Percentiles rank a stretch among this genome's conserved stretches.
Evolutionary conservation across 1,140 invertebrate species (phyloP).

Genomic region (Drosophila repleta): DNA sequence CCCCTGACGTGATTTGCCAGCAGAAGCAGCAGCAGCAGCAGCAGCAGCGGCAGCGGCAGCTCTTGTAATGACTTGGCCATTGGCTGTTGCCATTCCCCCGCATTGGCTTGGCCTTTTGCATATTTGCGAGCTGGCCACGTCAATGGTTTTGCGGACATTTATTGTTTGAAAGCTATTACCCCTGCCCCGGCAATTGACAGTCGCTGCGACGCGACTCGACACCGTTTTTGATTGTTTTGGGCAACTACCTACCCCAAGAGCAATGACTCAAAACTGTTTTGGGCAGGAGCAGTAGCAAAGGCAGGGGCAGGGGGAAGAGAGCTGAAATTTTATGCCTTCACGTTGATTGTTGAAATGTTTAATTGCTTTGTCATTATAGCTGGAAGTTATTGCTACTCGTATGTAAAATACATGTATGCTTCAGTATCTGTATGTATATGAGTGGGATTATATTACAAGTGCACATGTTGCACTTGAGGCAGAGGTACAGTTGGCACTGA

Average conservation of each 20-base stretch:
- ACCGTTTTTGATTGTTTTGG: constrained; percentile 81
- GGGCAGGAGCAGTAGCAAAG: no score
- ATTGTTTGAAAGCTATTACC: constrained; percentile 84
- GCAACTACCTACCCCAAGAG: constrained; percentile 37
- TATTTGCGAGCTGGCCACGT: constrained; percentile 69
- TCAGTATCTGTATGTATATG: neutral
- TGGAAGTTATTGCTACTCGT: constrained; percentile 76
- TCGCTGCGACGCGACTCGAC: constrained; percentile 64
- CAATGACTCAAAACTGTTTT: neutral
- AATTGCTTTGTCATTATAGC: constrained; percentile 81
- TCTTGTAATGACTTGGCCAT: constrained; percentile 72
- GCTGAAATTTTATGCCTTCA: constrained; percentile 52
- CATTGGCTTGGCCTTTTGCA: constrained; percentile 48
- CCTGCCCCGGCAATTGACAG: constrained; percentile 61
- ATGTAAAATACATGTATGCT: constrained; percentile 17
- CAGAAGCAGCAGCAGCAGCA: neutral
- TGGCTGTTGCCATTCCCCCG: constrained; percentile 42
- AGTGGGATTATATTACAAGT: constrained; percentile 1
- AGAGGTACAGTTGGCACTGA: constrained; percentile 34
- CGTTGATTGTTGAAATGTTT: constrained; percentile 73
- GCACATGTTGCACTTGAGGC: constrained; percentile 24
- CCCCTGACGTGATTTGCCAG: constrained; percentile 44
- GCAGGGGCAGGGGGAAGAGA: neutral
- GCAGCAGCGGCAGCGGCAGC: constrained; percentile 6
- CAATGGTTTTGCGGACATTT: constrained; percentile 84